Conservation (phyloP, 2,113 vertebrate genomes). For the Megaceryle maxima region DNA sequence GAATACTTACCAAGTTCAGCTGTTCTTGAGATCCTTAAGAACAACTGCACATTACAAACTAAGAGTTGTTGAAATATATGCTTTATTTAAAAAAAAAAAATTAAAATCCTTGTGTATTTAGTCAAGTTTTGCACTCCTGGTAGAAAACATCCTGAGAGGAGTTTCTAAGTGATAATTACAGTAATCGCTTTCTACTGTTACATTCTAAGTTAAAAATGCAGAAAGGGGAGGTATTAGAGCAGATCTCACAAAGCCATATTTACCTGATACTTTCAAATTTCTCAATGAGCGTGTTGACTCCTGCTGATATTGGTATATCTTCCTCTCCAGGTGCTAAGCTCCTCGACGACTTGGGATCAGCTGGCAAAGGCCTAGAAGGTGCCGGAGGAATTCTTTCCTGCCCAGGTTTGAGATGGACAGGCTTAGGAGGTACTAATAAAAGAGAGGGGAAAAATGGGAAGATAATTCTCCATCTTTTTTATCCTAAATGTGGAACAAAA, state of each 20-base stretch:
- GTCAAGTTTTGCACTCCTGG: background rate
- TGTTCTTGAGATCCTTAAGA: background rate
- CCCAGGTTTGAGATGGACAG: slow-evolving; percentile 80
- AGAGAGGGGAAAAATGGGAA: background rate
- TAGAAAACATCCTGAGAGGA: background rate
- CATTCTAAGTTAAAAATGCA: background rate
- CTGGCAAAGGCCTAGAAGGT: slow-evolving; percentile 79
- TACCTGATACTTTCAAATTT: slow-evolving; percentile 86
- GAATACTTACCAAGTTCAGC: background rate
- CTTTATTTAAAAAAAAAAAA: background rate
- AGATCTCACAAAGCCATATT: background rate
- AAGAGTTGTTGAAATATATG: background rate
- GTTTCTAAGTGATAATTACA: background rate
- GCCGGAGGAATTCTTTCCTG: slow-evolving; percentile 84
- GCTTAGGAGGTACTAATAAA: slow-evolving; percentile 87
- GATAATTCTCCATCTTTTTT: slow-evolving; percentile 7
- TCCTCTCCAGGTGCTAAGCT: slow-evolving; percentile 51
- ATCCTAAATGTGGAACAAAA: background rate
- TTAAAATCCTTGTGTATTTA: background rate
- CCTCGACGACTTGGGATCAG: slow-evolving; percentile 72
- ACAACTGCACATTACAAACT: background rate
- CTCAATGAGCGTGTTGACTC: slow-evolving; percentile 81
- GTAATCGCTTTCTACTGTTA: background rate
- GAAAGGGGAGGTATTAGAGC: background rate
- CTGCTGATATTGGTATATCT: slow-evolving; percentile 64